Percentiles rank a stretch among this genome's conserved stretches.
These are phyloP conservation scores for Bubo blakistoni DNA, from an alignment of 2,113 vertebrate species.

Conservation along the genomic window DNA sequence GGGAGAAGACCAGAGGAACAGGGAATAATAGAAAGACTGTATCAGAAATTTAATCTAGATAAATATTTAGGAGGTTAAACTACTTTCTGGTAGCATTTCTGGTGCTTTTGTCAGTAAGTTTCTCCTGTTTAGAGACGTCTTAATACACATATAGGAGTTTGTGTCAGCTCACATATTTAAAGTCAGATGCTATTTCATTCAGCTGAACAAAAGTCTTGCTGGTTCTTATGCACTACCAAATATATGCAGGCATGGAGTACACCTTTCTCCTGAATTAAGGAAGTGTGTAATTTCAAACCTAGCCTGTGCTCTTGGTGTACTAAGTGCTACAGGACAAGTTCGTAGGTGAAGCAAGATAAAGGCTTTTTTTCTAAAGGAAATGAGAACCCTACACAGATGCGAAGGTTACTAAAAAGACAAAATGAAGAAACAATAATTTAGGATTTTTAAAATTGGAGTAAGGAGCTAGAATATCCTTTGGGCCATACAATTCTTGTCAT, in stretches of 20 bases:
- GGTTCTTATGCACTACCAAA: background rate
- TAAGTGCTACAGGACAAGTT: background rate
- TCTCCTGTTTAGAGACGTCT: background rate
- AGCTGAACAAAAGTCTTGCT: background rate
- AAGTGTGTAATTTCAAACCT: background rate
- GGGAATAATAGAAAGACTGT: background rate
- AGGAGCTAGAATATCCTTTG: background rate
- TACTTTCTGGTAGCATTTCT: background rate
- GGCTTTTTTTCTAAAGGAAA: background rate
- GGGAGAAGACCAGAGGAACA: background rate
- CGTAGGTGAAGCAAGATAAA: background rate
- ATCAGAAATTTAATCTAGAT: background rate
- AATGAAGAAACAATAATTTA: background rate
- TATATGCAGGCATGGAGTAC: background rate
- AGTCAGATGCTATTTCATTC: background rate
- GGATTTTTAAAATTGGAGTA: background rate
- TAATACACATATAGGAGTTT: background rate
- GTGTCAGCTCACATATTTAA: background rate
- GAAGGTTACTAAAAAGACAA: background rate
- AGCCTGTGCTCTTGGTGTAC: background rate
- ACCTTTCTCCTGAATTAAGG: background rate
- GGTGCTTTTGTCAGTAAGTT: background rate
- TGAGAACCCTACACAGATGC: background rate
- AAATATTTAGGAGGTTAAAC: background rate
- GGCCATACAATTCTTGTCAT: background rate